Percentiles rank a stretch among this genome's conserved stretches.
These are phyloP conservation scores for Ephestia elutella DNA, from an alignment of 1,140 invertebrate species.

Conservation along the genomic window DNA sequence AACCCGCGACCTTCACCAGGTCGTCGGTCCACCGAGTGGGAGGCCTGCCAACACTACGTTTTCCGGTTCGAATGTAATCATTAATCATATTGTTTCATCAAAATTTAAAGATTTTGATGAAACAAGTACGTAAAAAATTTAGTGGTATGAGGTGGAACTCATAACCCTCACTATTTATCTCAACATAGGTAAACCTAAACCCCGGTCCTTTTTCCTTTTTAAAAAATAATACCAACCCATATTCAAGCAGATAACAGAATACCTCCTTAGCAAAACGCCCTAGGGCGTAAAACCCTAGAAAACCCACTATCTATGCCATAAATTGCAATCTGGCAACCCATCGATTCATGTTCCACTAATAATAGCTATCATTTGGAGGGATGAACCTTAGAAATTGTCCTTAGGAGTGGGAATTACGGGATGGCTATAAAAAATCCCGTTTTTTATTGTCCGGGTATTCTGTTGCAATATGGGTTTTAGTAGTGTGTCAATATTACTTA, in stretches of 20 bases:
- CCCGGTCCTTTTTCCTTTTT: too few relatives aligned
- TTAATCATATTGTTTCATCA: too few relatives aligned
- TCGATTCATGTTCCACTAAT: slow-evolving; percentile 10
- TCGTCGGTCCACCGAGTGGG: too few relatives aligned
- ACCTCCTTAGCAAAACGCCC: not conserved
- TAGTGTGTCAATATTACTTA: not conserved
- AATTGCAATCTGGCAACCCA: slow-evolving; percentile 6
- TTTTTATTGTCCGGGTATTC: not conserved
- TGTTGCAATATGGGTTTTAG: not conserved
- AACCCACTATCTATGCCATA: slow-evolving; percentile 2
- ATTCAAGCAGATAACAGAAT: not conserved
- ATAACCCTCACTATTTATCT: too few relatives aligned
- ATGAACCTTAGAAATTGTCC: slow-evolving; percentile 6
- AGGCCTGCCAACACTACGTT: too few relatives aligned
- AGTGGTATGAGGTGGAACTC: too few relatives aligned
- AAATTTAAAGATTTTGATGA: too few relatives aligned
- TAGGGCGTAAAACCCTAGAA: not conserved
- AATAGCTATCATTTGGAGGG: slow-evolving; percentile 8
- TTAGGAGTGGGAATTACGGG: not conserved
- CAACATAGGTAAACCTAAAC: too few relatives aligned
- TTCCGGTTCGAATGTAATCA: too few relatives aligned
- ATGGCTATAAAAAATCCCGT: not conserved
- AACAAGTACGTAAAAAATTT: too few relatives aligned
- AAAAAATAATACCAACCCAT: not conserved
- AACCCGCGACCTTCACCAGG: too few relatives aligned